phyloP scores from a whole-genome alignment of 2,113 vertebrate species.

The Panthera leo region DNA sequence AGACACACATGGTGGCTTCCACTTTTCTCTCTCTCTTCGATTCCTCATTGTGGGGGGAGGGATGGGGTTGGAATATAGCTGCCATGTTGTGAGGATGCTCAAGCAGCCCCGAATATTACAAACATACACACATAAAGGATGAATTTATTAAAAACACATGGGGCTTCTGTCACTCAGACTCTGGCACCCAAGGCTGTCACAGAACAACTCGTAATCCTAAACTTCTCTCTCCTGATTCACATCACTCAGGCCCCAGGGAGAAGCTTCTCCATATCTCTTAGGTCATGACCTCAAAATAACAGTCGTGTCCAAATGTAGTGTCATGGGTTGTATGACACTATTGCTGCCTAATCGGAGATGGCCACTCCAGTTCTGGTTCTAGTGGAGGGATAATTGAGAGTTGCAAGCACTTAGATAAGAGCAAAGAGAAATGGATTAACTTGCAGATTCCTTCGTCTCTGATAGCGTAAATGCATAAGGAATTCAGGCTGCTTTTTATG shows the following conservation, averaged over 20 bases:
- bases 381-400: background rate
- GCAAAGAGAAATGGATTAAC: background rate
- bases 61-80: background rate
- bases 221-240: background rate
- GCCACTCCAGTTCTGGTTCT: background rate
- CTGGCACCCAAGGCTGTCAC: background rate
- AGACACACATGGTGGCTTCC: background rate
- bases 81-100: background rate
- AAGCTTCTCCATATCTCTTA: background rate
- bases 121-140: background rate
- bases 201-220: background rate
- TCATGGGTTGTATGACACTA: background rate
- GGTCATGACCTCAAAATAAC: background rate
- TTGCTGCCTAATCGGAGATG: background rate
- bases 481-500: background rate
- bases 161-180: background rate
- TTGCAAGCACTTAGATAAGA: background rate
- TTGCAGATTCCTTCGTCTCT: background rate
- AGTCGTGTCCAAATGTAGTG: background rate
- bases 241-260: background rate
- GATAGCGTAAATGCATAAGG: background rate
- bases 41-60: background rate
- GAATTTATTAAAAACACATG: background rate
- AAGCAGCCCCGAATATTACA: background rate
- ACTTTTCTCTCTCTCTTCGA: background rate